phyloP scores from a whole-genome alignment of 1,140 invertebrate genomes.

The Lepeophtheirus salmonis region DNA sequence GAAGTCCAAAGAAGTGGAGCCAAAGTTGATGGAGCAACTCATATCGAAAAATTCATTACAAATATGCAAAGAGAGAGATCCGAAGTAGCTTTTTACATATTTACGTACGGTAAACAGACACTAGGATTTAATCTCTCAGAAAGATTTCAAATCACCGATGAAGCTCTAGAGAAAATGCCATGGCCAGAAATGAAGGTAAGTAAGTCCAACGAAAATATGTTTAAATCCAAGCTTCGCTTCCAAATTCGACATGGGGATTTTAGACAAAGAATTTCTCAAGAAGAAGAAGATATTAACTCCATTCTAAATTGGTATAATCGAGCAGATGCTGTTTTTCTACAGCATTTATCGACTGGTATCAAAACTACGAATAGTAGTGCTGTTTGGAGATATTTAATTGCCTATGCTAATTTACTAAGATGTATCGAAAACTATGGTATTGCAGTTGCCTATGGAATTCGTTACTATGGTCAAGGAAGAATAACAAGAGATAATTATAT shows the following conservation, averaged over 20 bases:
- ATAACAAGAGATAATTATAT: slow-evolving; percentile 2
- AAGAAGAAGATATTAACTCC: slow-evolving; percentile 7
- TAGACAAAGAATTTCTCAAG: neutral
- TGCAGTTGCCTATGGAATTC: neutral
- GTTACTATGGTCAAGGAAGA: slow-evolving; percentile 5
- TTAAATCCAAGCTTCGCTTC: neutral
- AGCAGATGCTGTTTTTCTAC: neutral
- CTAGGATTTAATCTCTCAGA: neutral
- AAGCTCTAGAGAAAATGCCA: slow-evolving; percentile 6
- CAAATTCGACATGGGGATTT: slow-evolving; percentile 8
- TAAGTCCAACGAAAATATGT: slow-evolving; percentile 1
- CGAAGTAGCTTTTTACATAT: slow-evolving; percentile 6
- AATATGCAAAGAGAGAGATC: slow-evolving; percentile 7
- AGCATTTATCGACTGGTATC: neutral
- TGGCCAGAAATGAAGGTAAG: slow-evolving; percentile 4
- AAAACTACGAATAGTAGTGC: neutral
- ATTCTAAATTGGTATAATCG: slow-evolving; percentile 1
- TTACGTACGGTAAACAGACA: neutral
- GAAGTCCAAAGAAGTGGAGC: neutral
- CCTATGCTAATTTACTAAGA: neutral
- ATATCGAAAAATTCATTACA: slow-evolving; percentile 3
- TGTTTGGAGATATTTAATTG: neutral
- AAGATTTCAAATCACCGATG: slow-evolving; percentile 1
- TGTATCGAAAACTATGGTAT: neutral
- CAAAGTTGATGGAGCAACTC: slow-evolving; percentile 2